Evolutionary conservation across 2,113 vertebrate species (phyloP), one percentile per base, ranked within the genome.

Genomic region (Halichoerus grypus): DNA sequence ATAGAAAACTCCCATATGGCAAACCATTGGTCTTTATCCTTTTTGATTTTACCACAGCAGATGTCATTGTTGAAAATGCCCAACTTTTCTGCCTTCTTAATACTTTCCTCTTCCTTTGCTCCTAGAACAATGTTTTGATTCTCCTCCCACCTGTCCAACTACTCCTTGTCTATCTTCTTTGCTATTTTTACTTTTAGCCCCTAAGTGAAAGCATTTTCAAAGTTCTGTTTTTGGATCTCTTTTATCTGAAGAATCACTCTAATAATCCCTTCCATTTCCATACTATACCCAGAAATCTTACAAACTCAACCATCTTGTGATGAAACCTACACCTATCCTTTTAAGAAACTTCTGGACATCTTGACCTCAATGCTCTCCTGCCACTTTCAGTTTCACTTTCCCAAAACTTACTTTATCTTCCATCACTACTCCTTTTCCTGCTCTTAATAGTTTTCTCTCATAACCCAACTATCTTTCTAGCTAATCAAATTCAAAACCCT

Each of bases 401-500:
- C 31, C 39, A 2, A 55, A 77, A 69, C 4, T 4, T n/a, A 92
- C 88, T 77, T 93, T 71, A 53, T 69, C 65, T 90, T 91, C 31
- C 46, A 77, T 77, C 11, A 77, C 26, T 7, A 76, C 9, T 87
- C n/a, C 19, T 74, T 85, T 77, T 83, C 63, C 42, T 86, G n/a
- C 82, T 82, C 24, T 59, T 74, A 92, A 22, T 33, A 69, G 24
- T 92, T 92, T 36, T 91, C 36, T 88, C 36, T 74, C 28, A n/a
- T 61, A 81, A 92, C 15, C 19, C 7, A 71, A 36, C 8, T 76
- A 4, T 71, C 61, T 46, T 82, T 26, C 16, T n/a, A 51, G 53
- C 24, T 71, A 94, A 36, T 82, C 46, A 82, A 92, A 97, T 42
- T 94, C 49, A 92, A 94, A 94, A 71, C 24, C 42, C 42, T 74